phyloP scores from a whole-genome alignment of 2,888 invertebrate genomes.

The Cyrtodaria siliqua region DNA sequence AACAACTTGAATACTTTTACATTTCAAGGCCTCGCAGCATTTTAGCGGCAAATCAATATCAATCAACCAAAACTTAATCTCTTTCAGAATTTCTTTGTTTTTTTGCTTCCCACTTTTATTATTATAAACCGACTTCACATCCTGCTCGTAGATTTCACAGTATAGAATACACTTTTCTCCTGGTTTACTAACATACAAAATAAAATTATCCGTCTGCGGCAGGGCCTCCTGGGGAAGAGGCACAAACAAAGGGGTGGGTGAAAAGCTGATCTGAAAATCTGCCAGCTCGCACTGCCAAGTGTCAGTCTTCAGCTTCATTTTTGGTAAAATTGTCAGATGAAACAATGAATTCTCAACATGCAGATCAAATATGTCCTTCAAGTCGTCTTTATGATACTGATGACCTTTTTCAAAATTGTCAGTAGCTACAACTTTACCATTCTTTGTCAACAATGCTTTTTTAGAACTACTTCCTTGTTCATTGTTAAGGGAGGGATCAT shows the following conservation, averaged over 20 bases:
- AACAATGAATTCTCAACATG: constrained; percentile 70
- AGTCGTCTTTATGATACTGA: constrained; percentile 21
- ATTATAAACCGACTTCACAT: not conserved
- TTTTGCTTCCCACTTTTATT: not conserved
- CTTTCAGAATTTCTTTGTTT: constrained; percentile 17
- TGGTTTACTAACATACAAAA: constrained; percentile 80
- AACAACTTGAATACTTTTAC: constrained; percentile 64
- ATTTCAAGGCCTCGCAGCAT: constrained; percentile 66
- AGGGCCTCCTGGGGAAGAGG: constrained; percentile 53
- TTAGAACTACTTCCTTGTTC: constrained; percentile 15
- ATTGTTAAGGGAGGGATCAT: constrained; percentile 51
- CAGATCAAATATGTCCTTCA: constrained; percentile 62
- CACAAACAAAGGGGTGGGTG: constrained; percentile 38
- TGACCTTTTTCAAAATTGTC: not conserved
- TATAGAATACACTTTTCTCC: constrained; percentile 78
- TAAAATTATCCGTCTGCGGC: constrained; percentile 71
- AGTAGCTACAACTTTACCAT: not conserved
- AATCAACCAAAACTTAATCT: constrained; percentile 71
- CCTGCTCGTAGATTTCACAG: constrained; percentile 72
- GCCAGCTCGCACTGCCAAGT: constrained; percentile 68
- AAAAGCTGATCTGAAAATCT: constrained; percentile 45
- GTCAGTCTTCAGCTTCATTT: constrained; percentile 34
- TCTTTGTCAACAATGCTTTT: not conserved
- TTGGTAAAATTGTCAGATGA: constrained; percentile 54
- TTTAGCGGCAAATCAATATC: constrained; percentile 56